Conservation (phyloP, 2,888 invertebrate species). For the Belgica antarctica region DNA sequence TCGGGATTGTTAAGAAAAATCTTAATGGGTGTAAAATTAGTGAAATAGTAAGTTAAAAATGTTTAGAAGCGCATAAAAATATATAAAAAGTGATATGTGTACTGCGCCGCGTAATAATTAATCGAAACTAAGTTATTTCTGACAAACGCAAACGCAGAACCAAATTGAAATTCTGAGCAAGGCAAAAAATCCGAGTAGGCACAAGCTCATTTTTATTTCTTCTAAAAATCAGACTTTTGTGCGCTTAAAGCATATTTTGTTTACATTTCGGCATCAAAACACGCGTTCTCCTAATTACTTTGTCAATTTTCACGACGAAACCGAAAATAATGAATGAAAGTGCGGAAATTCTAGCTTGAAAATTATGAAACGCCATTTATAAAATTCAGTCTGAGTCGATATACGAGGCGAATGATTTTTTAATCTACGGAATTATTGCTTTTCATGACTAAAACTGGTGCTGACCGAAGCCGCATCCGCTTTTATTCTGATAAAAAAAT, state of each 20-base stretch:
- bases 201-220: constrained; percentile 40
- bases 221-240: constrained; percentile 43
- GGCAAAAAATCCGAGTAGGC: constrained; percentile 30
- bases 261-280: constrained; percentile 42
- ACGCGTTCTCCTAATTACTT: constrained; percentile 35
- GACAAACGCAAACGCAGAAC: constrained; percentile 43
- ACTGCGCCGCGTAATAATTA: constrained; percentile 22
- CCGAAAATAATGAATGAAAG: constrained; percentile 37
- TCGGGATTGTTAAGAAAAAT: constrained; percentile 35
- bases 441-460: not conserved
- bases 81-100: constrained; percentile 13
- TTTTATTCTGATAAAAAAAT: constrained; percentile 9
- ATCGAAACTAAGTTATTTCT: constrained; percentile 37
- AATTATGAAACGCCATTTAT: constrained; percentile 41
- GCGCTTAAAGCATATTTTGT: constrained; percentile 41
- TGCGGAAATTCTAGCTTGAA: not conserved
- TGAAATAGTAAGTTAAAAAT: constrained; percentile 42
- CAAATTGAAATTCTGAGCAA: constrained; percentile 26
- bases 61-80: constrained; percentile 21
- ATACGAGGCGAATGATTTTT: not conserved
- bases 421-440: no score
- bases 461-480: not conserved
- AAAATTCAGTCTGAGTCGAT: constrained; percentile 17
- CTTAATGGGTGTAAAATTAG: constrained; percentile 43
- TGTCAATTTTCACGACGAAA: constrained; percentile 15